phyloP scores from a whole-genome alignment of 2,888 invertebrate genomes.

The Cephus pulcher region DNA sequence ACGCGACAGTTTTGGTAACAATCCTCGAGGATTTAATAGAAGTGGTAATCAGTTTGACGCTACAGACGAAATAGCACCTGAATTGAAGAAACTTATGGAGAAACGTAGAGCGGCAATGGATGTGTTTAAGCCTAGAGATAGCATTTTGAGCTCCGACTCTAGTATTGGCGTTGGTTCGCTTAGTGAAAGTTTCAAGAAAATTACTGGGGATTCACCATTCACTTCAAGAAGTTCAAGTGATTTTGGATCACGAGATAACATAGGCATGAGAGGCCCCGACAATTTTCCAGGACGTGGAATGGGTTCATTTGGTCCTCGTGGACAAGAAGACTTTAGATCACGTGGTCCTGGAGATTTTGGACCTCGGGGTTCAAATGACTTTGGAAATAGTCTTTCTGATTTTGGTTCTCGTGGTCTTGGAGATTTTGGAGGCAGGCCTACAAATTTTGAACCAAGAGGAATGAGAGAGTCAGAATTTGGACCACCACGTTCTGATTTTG shows the following conservation, averaged over 20 bases:
- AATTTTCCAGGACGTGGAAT: conserved; percentile 17
- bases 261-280: conserved; percentile 22
- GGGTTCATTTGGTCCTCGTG: conserved; percentile 5
- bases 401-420: conserved; percentile 14
- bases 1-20: conserved; percentile 33
- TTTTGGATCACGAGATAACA: conserved; percentile 7
- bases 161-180: conserved; percentile 47
- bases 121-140: conserved; percentile 56
- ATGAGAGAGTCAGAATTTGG: conserved; percentile 10
- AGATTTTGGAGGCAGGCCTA: conserved; percentile 7
- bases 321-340: conserved; percentile 16
- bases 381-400: conserved; percentile 12
- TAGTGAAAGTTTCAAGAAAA: conserved; percentile 59
- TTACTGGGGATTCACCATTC: conserved; percentile 54
- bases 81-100: conserved; percentile 61
- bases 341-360: conserved; percentile 24
- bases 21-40: conserved; percentile 34
- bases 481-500: neutral
- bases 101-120: conserved; percentile 57
- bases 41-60: conserved; percentile 42
- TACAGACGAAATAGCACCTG: conserved; percentile 50
- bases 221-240: conserved; percentile 9
- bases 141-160: conserved; percentile 45
- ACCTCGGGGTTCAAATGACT: conserved; percentile 15
- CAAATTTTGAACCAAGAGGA: neutral